Evolutionary conservation across 2,113 vertebrate species (phyloP), one percentile per base, ranked within the genome.

Genomic region (Peromyscus maniculatus): DNA sequence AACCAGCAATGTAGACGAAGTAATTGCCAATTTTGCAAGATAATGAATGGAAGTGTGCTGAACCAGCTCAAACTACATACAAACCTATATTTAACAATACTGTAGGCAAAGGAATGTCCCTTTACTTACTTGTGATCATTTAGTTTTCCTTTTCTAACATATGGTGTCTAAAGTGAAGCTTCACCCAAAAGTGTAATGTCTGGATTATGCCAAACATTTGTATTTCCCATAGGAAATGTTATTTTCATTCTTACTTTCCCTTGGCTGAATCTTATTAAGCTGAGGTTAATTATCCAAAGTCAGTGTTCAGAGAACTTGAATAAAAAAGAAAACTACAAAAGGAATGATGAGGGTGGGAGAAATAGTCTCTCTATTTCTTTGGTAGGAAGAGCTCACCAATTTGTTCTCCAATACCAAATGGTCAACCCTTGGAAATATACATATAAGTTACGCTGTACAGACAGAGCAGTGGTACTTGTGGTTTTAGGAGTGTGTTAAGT

Each of bases 81-180:
- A 91, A 94, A 46, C 39, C 87, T 91, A 69, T 91, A 89, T 86
- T 95, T 91, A 91, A 52, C 57, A 92, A 21, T 94, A 22, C 77
- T 92, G 55, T 86, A 49, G n/a, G 64, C 49, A 66, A 86, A 43
- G 15, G 59, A 86, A 86, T 31, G 24, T 52, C 64, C 31, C 17
- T 89, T 89, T 86, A 69, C 77, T 69, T 87, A 33, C 3, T 46
- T 6, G 24, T 87, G 26, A 36, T 64, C 88, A 79, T 46, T 93
- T 95, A 49, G 19, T 6, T 83, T 75, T 72, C 78, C 15, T 24
- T 82, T 87, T 89, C 52, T n/a, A n/a, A 67, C 62, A 89, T 69
- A 96, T 55, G 12, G 2, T 57, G 0, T 79, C 15, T 43, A 57
- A 86, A 89, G 80, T 92, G 22, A 91, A 93, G 12, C 31, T 75